A percentile compares a stretch with the other conserved stretches of the same genome.
These are phyloP conservation scores for Caenorhabditis tropicalis DNA, from an alignment of 1,140 invertebrate species.

Conservation along the genomic window DNA sequence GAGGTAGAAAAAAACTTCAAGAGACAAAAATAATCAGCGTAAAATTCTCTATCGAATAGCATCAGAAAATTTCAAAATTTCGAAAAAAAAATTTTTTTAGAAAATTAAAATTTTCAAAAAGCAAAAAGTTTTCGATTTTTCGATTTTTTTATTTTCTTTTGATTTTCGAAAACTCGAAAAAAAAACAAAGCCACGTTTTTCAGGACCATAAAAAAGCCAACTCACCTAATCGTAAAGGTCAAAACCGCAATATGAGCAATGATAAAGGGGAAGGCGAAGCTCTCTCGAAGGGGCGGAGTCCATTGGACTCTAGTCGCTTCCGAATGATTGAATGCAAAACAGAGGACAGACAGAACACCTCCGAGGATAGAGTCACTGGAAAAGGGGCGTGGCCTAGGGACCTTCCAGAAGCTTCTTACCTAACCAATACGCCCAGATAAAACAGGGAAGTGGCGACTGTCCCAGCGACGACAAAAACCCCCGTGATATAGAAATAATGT, in stretches of 20 bases:
- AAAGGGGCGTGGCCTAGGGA: background rate
- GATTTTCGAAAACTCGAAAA: too few relatives aligned
- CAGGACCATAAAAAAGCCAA: too few relatives aligned
- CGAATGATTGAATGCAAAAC: constrained; percentile 83
- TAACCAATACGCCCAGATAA: constrained; percentile 63
- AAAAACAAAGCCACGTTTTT: too few relatives aligned
- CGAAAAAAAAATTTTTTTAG: too few relatives aligned
- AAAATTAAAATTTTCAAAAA: too few relatives aligned
- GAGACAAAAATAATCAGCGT: too few relatives aligned
- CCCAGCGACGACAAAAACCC: constrained; percentile 65
- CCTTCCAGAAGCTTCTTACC: constrained; percentile 54
- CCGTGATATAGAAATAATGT: constrained; percentile 70
- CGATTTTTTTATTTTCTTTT: too few relatives aligned
- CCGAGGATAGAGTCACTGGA: constrained; percentile 78
- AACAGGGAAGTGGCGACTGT: constrained; percentile 66
- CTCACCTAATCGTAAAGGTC: constrained; percentile 73
- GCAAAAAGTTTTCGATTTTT: too few relatives aligned
- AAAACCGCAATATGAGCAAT: constrained; percentile 74
- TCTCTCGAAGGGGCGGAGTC: constrained; percentile 84
- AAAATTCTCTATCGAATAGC: too few relatives aligned
- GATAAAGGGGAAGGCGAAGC: constrained; percentile 81
- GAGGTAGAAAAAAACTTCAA: too few relatives aligned
- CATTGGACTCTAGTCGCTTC: constrained; percentile 84
- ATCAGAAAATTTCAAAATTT: too few relatives aligned
- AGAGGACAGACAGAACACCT: constrained; percentile 78